Percentiles rank a stretch among this genome's conserved stretches.
Evolutionary conservation across 2,888 invertebrate genomes (phyloP).

Genomic region (Fabriciana adippe): DNA sequence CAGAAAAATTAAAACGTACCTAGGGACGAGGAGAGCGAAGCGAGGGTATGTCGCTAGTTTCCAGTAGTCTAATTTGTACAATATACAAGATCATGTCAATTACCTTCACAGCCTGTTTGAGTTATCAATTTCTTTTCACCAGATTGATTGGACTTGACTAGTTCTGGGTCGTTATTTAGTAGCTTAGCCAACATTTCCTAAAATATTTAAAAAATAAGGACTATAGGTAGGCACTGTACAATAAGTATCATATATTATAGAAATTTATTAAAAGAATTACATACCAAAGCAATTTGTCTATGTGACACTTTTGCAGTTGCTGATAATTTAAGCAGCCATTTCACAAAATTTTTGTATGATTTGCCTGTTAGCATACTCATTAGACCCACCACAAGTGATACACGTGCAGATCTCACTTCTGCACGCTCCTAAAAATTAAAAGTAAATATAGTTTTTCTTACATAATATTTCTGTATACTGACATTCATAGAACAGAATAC

Average conservation of each 20-base stretch:
- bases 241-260: slow-evolving; percentile 2
- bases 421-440: slow-evolving; percentile 61
- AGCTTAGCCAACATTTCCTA: slow-evolving; percentile 66
- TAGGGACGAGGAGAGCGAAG: too few relatives aligned
- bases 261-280: slow-evolving; percentile 32
- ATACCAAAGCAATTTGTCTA: slow-evolving; percentile 71
- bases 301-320: slow-evolving; percentile 61
- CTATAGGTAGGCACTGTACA: neutral
- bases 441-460: neutral
- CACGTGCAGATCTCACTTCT: slow-evolving; percentile 64
- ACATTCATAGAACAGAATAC: too few relatives aligned
- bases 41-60: too few relatives aligned
- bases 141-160: slow-evolving; percentile 31
- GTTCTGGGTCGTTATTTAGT: slow-evolving; percentile 62
- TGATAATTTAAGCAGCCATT: slow-evolving; percentile 68
- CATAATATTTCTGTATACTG: neutral
- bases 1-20: too few relatives aligned
- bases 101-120: slow-evolving; percentile 28
- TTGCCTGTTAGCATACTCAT: slow-evolving; percentile 68
- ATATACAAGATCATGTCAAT: neutral
- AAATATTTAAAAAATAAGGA: neutral
- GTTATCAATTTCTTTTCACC: slow-evolving; percentile 17
- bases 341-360: slow-evolving; percentile 57
- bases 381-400: slow-evolving; percentile 64
- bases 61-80: neutral